phyloP scores from a whole-genome alignment of 2,797 vertebrate species.

The Leptatherina wallacei region DNA sequence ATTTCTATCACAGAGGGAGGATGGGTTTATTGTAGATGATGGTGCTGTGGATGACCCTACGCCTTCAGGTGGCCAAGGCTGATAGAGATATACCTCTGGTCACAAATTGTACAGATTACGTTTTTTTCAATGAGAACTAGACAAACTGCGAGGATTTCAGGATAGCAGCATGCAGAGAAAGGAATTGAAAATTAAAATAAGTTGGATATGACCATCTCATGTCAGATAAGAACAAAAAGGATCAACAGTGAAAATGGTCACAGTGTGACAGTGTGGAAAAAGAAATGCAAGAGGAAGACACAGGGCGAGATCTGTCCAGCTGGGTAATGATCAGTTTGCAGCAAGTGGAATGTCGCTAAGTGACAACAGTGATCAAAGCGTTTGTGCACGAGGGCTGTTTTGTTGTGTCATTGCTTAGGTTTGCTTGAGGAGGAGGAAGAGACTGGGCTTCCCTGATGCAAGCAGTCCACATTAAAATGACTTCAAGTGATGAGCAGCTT shows the following conservation, averaged over 20 bases:
- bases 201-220: not conserved
- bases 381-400: conserved; percentile 23
- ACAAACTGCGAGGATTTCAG: not conserved
- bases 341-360: conserved; percentile 41
- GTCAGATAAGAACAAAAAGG: not conserved
- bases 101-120: not conserved
- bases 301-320: conserved; percentile 44
- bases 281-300: conserved; percentile 17
- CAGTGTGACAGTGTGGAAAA: conserved; percentile 19
- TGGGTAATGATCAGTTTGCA: conserved; percentile 44
- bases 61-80: conserved; percentile 1
- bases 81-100: not conserved
- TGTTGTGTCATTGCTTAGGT: not conserved
- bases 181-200: not conserved
- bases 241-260: not conserved
- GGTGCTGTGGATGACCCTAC: conserved; percentile 32
- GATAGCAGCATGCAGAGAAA: not conserved
- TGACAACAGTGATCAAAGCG: conserved; percentile 40
- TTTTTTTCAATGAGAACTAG: not conserved
- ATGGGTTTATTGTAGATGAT: conserved; percentile 35
- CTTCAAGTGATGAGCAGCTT: not conserved
- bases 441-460: conserved; percentile 9
- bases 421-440: conserved; percentile 17
- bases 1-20: conserved; percentile 45
- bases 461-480: not conserved